Base-by-base conservation (phyloP, 2,888 invertebrate genomes). In the Bedellia somnulentella region DNA sequence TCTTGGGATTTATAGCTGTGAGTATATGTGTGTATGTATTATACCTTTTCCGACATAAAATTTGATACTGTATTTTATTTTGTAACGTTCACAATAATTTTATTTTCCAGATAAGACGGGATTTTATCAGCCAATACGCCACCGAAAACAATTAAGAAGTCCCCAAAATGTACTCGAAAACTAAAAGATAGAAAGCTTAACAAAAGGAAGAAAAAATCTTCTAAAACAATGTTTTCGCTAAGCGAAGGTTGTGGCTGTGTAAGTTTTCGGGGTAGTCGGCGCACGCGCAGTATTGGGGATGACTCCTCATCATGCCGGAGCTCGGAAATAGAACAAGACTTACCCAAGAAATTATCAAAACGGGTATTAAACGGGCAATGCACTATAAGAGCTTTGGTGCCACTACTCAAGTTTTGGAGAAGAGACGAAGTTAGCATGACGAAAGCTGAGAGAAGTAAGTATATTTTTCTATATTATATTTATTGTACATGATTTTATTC, bases 391-490 rank as follows among this genome's bases (percentile, higher is more conserved):
- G 70, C 78, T 18, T 50, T 83, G 44, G 78, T 82, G 44, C 82
- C 83, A 1, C 80, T 86, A 47, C 76, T 85, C 40, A 80, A 79
- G 44, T 83, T 84, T 47, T 85, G 85, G 79, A 79, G 83, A 36
- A 80, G 82, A 40, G 81, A 83, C 41, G 83, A 85, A 40, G 80
- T 84, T 57, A 85, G 85, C 63, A 87, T 87, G 85, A 85, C 86
- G 13, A 86, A 85, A 57, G 82, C 86, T 33, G 87, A 87, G 63
- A 79, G 86, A 75, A 86, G 87, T 87, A 60, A 85, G 83, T 60
- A 26, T 6, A n/a, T 5, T 17, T 21, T 8, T 13, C 11, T 18
- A 18, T n/a, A n/a, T n/a, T n/a, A n/a, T n/a, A n/a, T n/a, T n/a
- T n/a, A n/a, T n/a, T n/a, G n/a, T n/a, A n/a, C n/a, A n/a, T n/a